phyloP scores from a whole-genome alignment of 2,797 vertebrate genomes.

The Falco berigora region DNA sequence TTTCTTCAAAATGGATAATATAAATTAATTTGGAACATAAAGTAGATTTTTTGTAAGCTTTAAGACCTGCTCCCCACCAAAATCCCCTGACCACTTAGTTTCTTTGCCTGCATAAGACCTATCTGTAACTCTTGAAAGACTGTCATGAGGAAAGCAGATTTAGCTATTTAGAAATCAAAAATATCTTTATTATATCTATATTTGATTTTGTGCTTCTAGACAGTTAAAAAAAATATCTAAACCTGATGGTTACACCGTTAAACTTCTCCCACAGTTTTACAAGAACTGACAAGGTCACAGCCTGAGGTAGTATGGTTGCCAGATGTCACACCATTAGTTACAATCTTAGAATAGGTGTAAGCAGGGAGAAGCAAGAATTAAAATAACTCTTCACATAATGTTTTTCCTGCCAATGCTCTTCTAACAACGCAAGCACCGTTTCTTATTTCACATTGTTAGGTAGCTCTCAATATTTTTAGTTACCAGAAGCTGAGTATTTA shows the following conservation, averaged over 20 bases:
- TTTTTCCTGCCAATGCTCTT: not conserved
- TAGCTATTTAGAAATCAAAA: not conserved
- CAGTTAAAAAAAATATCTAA: not conserved
- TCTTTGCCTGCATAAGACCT: not conserved
- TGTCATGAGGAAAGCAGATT: not conserved
- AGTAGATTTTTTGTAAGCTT: not conserved
- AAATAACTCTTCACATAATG: not conserved
- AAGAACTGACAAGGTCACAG: constrained; percentile 31
- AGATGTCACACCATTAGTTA: constrained; percentile 50
- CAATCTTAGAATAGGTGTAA: constrained; percentile 17
- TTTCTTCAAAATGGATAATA: not conserved
- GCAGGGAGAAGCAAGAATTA: not conserved
- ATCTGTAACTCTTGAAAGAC: not conserved
- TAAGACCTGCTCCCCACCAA: not conserved
- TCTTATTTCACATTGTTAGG: not conserved
- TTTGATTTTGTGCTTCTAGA: constrained; percentile 11
- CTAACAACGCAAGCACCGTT: not conserved
- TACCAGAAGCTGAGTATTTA: not conserved
- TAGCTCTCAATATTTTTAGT: not conserved
- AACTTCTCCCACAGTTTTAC: constrained; percentile 26
- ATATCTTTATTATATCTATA: not conserved
- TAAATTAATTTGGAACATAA: not conserved
- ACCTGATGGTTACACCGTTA: not conserved
- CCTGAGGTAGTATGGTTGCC: constrained; percentile 40
- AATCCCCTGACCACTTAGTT: not conserved